phyloP scores from a whole-genome alignment of 1,140 invertebrate species.

The Aphaenogaster floridana region DNA sequence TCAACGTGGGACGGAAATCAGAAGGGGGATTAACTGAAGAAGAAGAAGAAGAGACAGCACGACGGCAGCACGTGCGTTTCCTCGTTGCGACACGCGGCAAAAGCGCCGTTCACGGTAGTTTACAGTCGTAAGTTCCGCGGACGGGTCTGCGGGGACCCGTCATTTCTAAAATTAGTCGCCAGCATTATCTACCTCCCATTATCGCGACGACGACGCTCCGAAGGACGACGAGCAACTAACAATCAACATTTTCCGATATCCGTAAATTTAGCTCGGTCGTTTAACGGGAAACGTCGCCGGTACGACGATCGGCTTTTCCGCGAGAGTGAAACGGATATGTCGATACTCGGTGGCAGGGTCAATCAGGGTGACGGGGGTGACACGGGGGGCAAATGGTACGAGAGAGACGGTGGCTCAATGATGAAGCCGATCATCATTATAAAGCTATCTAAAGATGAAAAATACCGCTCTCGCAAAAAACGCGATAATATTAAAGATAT shows the following conservation, averaged over 20 bases:
- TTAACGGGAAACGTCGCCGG: conserved; percentile 36
- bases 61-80: background rate
- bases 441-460: background rate
- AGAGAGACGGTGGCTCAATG: background rate
- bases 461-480: background rate
- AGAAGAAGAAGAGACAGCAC: background rate
- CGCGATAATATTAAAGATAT: no score
- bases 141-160: conserved; percentile 20
- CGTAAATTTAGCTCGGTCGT: conserved; percentile 50
- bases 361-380: conserved; percentile 4
- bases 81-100: background rate
- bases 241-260: conserved; percentile 44
- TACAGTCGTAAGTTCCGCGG: background rate
- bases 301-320: conserved; percentile 28
- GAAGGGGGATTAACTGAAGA: no score
- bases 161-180: conserved; percentile 71
- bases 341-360: conserved; percentile 13
- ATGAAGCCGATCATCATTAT: background rate
- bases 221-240: conserved; percentile 41
- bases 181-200: conserved; percentile 54
- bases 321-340: conserved; percentile 36
- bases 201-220: conserved; percentile 45
- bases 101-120: background rate
- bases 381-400: background rate
- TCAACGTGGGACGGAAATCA: no score